A percentile compares a stretch with the other conserved stretches of the same genome.
Conservation (phyloP, 1,140 invertebrate species). For the Hylyphantes graminicola region DNA sequence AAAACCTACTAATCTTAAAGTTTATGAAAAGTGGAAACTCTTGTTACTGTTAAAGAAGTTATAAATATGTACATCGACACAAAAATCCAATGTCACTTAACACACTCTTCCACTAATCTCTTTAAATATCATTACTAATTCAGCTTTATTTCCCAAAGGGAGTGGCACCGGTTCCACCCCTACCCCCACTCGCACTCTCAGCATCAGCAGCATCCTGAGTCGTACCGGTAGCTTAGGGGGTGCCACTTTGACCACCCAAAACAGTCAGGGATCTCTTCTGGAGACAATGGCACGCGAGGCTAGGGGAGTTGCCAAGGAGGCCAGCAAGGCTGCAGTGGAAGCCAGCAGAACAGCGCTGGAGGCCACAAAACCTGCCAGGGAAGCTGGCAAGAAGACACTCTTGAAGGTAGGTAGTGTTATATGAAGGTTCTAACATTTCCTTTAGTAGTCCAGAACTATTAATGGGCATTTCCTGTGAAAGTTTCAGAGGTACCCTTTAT, state of each 20-base stretch:
- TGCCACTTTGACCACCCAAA: slow-evolving; percentile 41
- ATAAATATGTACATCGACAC: no score
- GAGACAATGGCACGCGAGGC: slow-evolving; percentile 76
- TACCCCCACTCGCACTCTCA: slow-evolving; percentile 61
- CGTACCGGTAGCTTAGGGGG: slow-evolving; percentile 55
- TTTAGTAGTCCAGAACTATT: no score
- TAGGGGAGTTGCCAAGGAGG: slow-evolving; percentile 88
- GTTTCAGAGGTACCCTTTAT: no score
- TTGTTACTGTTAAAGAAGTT: no score
- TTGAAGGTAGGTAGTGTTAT: slow-evolving; percentile 43
- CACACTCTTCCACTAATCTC: no score
- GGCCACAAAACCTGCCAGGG: slow-evolving; percentile 91
- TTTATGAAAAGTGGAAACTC: no score
- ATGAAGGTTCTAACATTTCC: no score
- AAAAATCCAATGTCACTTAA: no score
- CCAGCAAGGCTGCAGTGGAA: slow-evolving; percentile 84
- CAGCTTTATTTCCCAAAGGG: slow-evolving; percentile 45
- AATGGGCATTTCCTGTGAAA: no score
- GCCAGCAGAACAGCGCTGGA: slow-evolving; percentile 84
- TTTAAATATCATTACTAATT: slow-evolving; percentile 17
- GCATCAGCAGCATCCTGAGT: slow-evolving; percentile 62
- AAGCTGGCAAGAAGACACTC: slow-evolving; percentile 80
- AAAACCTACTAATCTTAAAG: no score
- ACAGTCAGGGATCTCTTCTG: slow-evolving; percentile 55
- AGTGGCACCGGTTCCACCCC: slow-evolving; percentile 45